Base-by-base conservation (phyloP, 2,888 invertebrate genomes). In the Phymatocera aterrima region DNA sequence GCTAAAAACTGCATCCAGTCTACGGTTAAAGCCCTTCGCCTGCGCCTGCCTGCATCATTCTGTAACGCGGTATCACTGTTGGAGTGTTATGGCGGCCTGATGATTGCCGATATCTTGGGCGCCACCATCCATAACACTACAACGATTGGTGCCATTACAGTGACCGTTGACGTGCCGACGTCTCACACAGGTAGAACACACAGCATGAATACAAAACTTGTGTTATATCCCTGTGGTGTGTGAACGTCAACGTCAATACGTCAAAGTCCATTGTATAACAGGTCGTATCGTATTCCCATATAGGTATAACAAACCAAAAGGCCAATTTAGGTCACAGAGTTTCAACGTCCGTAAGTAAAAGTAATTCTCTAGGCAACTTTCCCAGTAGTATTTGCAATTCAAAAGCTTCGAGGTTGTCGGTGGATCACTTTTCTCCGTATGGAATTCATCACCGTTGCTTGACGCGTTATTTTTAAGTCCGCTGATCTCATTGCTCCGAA, bases 301-400 rank as follows among this genome's bases (percentile, higher is more conserved):
- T 24, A 57, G 8, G 24, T 46, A 46, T 68, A 28, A 21, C 46
- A 24, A 46, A 68, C n/a, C 10, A 46, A 24, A 24, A 43, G 28
- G 68, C 28, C n/a, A 28, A 72, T 51, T 18, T 48, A 21, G 72
- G 72, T 51, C 51, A 18, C 34, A 31, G 51, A 31, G 51, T 72
- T 24, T 34, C n/a, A 72, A 34, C 34, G 72, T 51, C 72, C 72
- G 48, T 31, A 34, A 31, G 72, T 51, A 51, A 72, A 72, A 72
- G 72, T 72, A 51, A 72, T 51, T 31, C 51, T 72, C 21, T 24
- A 43, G 4, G 31, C 18, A 18, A 24, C 31, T 34, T 28, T 34
- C 48, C 31, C 72, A 31, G 51, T n/a, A 21, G 28, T 40, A 51
- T 72, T 48, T n/a, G 15, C 68, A 43, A 46, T 68, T 31, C 34